These are phyloP conservation scores for Phrynosoma blainvillii DNA, from an alignment of 2,113 vertebrate genomes.

Conservation along the genomic window DNA sequence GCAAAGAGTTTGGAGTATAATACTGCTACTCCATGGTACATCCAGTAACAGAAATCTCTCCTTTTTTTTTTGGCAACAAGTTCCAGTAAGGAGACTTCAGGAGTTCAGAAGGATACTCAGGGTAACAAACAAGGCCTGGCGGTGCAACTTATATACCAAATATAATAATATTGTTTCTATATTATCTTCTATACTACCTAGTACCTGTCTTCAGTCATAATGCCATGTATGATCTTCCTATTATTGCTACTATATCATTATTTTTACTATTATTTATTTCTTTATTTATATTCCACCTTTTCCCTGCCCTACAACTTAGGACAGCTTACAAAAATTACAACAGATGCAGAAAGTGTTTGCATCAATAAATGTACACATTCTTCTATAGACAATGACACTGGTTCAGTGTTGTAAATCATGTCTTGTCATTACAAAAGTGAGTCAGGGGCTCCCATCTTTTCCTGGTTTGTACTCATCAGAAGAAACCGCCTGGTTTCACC, in stretches of 20 bases:
- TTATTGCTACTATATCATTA: slow-evolving; percentile 28
- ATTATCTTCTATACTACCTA: slow-evolving; percentile 22
- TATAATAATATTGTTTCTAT: neutral
- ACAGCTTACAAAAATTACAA: too few relatives aligned
- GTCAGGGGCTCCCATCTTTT: neutral
- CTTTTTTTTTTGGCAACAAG: too few relatives aligned
- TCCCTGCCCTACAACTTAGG: too few relatives aligned
- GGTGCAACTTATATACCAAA: neutral
- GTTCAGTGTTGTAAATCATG: neutral
- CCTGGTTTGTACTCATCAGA: neutral
- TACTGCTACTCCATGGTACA: too few relatives aligned
- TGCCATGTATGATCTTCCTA: neutral
- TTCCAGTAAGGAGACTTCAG: too few relatives aligned
- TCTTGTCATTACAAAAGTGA: neutral
- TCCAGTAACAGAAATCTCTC: too few relatives aligned
- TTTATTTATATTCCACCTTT: neutral
- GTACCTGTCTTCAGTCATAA: neutral
- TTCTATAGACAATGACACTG: neutral
- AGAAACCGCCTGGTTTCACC: neutral
- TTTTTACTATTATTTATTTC: neutral
- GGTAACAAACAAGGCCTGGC: too few relatives aligned
- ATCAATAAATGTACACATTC: neutral
- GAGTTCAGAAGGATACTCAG: too few relatives aligned
- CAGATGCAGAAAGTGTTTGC: too few relatives aligned
- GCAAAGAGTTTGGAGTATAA: too few relatives aligned